Base-by-base conservation (phyloP, 2,797 vertebrate genomes). In the Anas georgica region DNA sequence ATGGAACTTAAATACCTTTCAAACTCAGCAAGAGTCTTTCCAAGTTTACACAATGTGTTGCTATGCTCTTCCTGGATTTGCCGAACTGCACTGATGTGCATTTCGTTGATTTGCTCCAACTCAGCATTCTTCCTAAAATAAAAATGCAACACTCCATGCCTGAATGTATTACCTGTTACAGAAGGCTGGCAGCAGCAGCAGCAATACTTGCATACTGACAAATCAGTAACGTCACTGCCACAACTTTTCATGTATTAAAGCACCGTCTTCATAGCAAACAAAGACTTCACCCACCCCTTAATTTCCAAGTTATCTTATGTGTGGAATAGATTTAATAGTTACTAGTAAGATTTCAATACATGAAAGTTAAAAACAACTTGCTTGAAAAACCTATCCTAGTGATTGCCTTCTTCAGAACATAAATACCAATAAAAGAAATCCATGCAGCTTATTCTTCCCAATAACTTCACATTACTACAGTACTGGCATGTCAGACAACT, bases 81-180 rank as follows among this genome's bases (percentile, higher is more conserved):
- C 74, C 77, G 58, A 60, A 97, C 50, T 48, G 97, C 90, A 9
- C 89, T 96, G 45, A 80, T 87, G 86, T 98, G 98, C 23, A 55
- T 81, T 76, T 97, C 95, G 79, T 95, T 97, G 18, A 97, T 88
- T 70, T 91, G 91, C 35, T 97, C 96, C 50, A 98, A 63, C 41
- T 99, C 98, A 6, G 39, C 86, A 90, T 93, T 97, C 85, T 98
- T 98, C 84, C 99, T 99, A 88, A 62, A 87, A 93, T 33, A 29
- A 31, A 60, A 95, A 77, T 60, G 37, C 28, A 75, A 28, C 18
- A 45, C 64, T 79, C 15, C 4, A 15, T 0, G 6, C 41, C 33
- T 83, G 17, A 78, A 63, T 9, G 22, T 41, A 11, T 18, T 10
- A 45, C 7, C 56, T 66, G 41, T 63, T 55, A 86, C 3, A 83